Conservation (phyloP, 2,113 vertebrate genomes). For the Ailuropoda melanoleuca region DNA sequence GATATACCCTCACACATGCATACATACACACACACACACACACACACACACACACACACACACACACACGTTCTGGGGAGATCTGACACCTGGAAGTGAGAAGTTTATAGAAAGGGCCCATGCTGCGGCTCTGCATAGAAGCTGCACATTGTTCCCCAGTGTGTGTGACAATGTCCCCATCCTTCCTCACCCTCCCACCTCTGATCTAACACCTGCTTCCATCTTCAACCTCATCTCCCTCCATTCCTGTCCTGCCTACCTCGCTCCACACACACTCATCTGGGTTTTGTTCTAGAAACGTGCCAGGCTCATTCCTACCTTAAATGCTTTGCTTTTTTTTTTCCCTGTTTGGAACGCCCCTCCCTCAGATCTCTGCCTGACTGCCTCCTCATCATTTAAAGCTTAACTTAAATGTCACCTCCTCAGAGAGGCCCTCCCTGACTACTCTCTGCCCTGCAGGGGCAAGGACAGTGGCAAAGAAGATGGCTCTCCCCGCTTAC, state of each 20-base stretch:
- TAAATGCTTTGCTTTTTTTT: background rate
- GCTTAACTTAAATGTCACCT: constrained; percentile 48
- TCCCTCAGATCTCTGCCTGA: background rate
- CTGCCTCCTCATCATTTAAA: background rate
- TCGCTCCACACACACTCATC: background rate
- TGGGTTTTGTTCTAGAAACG: background rate
- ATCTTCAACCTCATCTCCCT: background rate
- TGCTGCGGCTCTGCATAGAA: background rate
- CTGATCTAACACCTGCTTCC: background rate
- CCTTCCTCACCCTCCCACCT: background rate
- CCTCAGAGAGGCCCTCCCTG: constrained; percentile 42
- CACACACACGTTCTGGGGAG: background rate
- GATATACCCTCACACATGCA: too few species aligned
- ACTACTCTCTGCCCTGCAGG: background rate
- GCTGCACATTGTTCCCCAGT: background rate
- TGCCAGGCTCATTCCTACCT: background rate
- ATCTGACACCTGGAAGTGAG: background rate
- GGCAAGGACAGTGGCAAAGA: background rate
- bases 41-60: background rate
- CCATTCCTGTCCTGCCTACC: background rate
- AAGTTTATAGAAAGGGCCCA: background rate
- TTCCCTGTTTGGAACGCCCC: background rate
- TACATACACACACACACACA: too few species aligned
- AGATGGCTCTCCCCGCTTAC: background rate
- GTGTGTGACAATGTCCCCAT: background rate